Evolutionary conservation across 1,140 invertebrate species (phyloP).

Genomic region (Zaprionus inermis): DNA sequence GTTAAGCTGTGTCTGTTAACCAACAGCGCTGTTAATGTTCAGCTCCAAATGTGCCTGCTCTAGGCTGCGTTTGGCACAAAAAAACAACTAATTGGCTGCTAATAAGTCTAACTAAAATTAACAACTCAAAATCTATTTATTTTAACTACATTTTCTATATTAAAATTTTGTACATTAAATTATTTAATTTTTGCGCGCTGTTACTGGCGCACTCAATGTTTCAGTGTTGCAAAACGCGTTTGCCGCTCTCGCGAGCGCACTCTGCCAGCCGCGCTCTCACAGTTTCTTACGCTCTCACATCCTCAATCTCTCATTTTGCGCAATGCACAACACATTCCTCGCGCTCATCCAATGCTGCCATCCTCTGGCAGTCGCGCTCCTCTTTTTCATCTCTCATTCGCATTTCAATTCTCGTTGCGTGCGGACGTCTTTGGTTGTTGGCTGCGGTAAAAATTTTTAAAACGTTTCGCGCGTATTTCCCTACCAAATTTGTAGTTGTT

Average conservation of each 20-base stretch:
- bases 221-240: conserved; percentile 22
- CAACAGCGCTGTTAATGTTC: conserved; percentile 6
- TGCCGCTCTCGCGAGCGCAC: neutral
- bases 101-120: neutral
- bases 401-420: conserved; percentile 52
- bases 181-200: neutral
- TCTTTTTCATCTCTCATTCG: conserved; percentile 49
- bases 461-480: conserved; percentile 51
- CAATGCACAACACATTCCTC: conserved; percentile 33
- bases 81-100: neutral
- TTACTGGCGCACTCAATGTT: neutral
- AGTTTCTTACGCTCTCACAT: conserved; percentile 5
- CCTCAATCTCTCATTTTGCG: conserved; percentile 25
- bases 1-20: conserved; percentile 8
- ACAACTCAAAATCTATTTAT: neutral
- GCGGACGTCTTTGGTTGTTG: conserved; percentile 44
- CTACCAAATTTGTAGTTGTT: conserved; percentile 41
- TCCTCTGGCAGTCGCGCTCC: conserved; percentile 37
- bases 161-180: no score
- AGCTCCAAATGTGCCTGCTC: neutral
- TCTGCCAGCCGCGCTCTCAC: neutral
- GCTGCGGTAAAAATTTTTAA: conserved; percentile 40
- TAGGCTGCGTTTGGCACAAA: neutral
- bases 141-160: neutral
- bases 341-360: conserved; percentile 29